Base-by-base conservation (phyloP, 2,888 invertebrate species). In the Drosophila macrospina region DNA sequence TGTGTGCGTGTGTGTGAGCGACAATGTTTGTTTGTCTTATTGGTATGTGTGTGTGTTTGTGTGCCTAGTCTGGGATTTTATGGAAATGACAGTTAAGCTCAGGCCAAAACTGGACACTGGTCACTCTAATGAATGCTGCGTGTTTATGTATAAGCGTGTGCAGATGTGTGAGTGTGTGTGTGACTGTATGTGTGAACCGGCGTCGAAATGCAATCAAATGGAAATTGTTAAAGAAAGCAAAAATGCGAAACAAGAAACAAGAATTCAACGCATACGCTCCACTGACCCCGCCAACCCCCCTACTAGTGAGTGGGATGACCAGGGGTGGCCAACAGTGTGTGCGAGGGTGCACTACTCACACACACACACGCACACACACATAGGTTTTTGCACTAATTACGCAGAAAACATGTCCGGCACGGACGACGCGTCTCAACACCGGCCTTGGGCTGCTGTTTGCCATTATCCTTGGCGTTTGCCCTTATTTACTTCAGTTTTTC, bases 21-120 rank as follows among this genome's bases (percentile, higher is more conserved):
- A 20, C 20, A 20, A 20, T 45, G 39, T 24, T 52, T 13, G 39
- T 37, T 41, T 36, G 59, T 7, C 39, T 45, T 57, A 24, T 61
- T 39, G 45, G 44, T 45, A 28, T 36, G 15, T 42, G 45, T 24
- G 47, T 7, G 16, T 47, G 69, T 42, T 8, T 30, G 32, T 56
- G 48, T 56, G 61, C 10, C 24, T 28, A 39, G 30, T 24, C 36
- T 44, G 68, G 66, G 60, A 57, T 69, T 80, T 85, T 78, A 82
- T 83, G 86, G 80, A 78, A 86, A 80, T 83, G 84, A 83, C 86
- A 86, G 78, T 82, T 86, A 82, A 80, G 80, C 71, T 67, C 69
- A 69, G 74, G 67, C 71, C 69, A 42, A 76, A 63, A 59, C 74
- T 77, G 76, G 74, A 54, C 82, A 55, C 54, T 74, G 86, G 80